Evolutionary conservation across 92 coral and sea anemone genomes (phyloP), one percentile per base, ranked within the genome.

Genomic region (Phymanthus crucifer): DNA sequence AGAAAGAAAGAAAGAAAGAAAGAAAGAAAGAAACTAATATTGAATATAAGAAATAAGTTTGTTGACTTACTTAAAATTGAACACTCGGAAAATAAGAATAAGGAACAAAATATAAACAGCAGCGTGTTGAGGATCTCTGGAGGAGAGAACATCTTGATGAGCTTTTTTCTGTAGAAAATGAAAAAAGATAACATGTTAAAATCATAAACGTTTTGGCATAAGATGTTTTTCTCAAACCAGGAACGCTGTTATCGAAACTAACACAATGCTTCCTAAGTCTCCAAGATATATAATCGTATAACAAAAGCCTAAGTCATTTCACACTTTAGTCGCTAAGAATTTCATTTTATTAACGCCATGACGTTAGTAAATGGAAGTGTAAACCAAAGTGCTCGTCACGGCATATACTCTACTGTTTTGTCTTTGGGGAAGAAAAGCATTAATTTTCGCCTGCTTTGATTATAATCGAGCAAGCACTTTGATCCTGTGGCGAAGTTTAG

Each of bases 21-120:
- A n/a, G n/a, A n/a, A n/a, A n/a, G n/a, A n/a, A n/a, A n/a, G n/a
- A n/a, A n/a, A n/a, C n/a, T n/a, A n/a, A n/a, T n/a, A n/a, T n/a
- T n/a, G n/a, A n/a, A n/a, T n/a, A n/a, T n/a, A n/a, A n/a, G n/a
- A n/a, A n/a, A n/a, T n/a, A n/a, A 38, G 43, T 40, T 32, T 6
- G 1, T 47, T 18, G 72, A 81, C 86, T 82, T 82, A 82, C 86
- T 82, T 38, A 82, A 31, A 40, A 82, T 61, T 24, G 86, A 73
- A 56, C 86, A 82, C 27, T 82, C 86, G 17, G 86, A 47, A 3
- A 82, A 34, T 14, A 82, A 52, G 17, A 82, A 82, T 0, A 82
- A 37, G 6, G 80, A 73, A 31, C 80, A 73, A 18, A 82, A 75
- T 29, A 82, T 12, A 10, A 82, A 74, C 40, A 70, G 32, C 26